These are phyloP conservation scores for Rhinichthys osculus DNA, from an alignment of 2,797 vertebrate species.

Conservation along the genomic window DNA sequence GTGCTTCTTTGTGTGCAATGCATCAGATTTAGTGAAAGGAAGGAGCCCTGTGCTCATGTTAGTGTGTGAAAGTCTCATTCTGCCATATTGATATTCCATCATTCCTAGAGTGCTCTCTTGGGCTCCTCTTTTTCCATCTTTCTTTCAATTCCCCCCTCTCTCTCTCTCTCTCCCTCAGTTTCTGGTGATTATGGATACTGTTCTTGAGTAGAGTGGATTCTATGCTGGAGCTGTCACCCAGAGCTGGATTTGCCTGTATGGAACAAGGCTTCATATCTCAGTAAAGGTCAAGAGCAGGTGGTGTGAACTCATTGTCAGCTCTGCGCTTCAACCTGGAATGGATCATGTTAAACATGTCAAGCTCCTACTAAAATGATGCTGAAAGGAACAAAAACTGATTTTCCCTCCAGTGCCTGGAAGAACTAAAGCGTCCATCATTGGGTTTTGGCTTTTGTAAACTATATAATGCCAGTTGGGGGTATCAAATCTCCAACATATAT, in stretches of 20 bases:
- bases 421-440: conserved; percentile 50
- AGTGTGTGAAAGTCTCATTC: conserved; percentile 63
- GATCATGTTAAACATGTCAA: conserved; percentile 69
- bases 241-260: conserved; percentile 66
- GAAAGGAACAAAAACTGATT: conserved; percentile 41
- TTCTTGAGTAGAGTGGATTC: conserved; percentile 62
- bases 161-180: conserved; percentile 57
- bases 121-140: conserved; percentile 62
- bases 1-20: conserved; percentile 44
- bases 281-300: conserved; percentile 69
- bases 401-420: conserved; percentile 65
- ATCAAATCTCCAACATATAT: conserved; percentile 35
- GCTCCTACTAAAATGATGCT: conserved; percentile 52
- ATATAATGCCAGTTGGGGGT: conserved; percentile 14
- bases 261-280: conserved; percentile 59
- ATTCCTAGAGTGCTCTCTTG: conserved; percentile 56
- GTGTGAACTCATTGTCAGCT: conserved; percentile 68
- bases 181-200: conserved; percentile 77
- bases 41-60: conserved; percentile 59
- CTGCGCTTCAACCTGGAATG: conserved; percentile 64
- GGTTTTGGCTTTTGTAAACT: conserved; percentile 47
- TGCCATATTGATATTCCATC: conserved; percentile 69
- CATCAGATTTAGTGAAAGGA: conserved; percentile 61
- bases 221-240: conserved; percentile 64
- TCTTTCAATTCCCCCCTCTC: conserved; percentile 64